Percentiles rank a stretch among this genome's conserved stretches.
phyloP scores from a whole-genome alignment of 2,113 vertebrate genomes.

The Urocynchramus pylzowi region DNA sequence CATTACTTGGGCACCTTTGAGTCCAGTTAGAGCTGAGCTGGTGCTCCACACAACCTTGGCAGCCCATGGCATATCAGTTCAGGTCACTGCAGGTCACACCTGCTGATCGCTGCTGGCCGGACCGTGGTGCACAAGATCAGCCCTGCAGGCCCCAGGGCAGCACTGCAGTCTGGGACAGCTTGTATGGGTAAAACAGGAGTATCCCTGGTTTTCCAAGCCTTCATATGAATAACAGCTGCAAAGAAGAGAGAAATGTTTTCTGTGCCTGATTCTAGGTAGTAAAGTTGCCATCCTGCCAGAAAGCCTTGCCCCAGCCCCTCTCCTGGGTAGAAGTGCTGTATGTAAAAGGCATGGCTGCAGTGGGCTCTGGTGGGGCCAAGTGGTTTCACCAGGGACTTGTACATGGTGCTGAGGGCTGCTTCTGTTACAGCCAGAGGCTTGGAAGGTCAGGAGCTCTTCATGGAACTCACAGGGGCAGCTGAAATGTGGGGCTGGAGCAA shows the following conservation, averaged over 20 bases:
- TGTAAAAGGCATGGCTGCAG: background rate
- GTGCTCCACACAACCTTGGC: background rate
- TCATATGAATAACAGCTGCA: background rate
- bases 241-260: background rate
- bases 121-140: fast-evolving
- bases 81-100: background rate
- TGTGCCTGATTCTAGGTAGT: background rate
- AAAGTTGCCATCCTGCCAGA: background rate
- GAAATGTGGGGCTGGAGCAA: background rate
- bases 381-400: background rate
- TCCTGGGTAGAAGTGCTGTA: background rate
- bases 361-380: background rate
- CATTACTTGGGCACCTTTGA: background rate
- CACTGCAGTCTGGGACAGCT: background rate
- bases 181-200: background rate
- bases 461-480: background rate
- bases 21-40: background rate
- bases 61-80: fast-evolving
- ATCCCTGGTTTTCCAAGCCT: background rate
- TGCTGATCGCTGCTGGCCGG: background rate
- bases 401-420: background rate
- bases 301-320: background rate
- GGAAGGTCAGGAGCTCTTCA: fast-evolving
- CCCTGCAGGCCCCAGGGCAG: background rate
- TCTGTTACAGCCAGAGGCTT: background rate